Evolutionary conservation across 2,888 invertebrate genomes (phyloP).

Genomic region (Mimachlamys varia): DNA sequence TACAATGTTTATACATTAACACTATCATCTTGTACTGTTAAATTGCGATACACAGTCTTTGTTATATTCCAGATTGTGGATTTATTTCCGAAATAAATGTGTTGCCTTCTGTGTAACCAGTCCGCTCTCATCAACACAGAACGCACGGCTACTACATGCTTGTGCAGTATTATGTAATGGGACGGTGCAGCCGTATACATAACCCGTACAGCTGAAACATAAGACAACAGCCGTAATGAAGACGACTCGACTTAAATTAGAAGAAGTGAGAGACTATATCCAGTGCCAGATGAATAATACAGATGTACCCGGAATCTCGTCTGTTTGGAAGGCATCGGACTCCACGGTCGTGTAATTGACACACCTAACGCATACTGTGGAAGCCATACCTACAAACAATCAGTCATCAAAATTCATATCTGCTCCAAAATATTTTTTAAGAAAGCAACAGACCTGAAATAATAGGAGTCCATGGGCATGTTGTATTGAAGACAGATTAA

Average conservation of each 20-base stretch:
- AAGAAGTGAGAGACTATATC: background rate
- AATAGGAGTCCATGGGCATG: background rate
- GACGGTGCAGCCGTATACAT: background rate
- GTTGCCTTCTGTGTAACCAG: no score
- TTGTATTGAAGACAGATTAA: background rate
- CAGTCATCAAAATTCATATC: background rate
- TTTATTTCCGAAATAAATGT: no score
- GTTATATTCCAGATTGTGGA: no score
- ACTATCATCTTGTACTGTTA: no score
- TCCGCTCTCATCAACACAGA: background rate
- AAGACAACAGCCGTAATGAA: background rate
- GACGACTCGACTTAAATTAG: slow-evolving; percentile 27
- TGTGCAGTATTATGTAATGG: background rate
- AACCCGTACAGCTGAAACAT: background rate
- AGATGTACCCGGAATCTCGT: background rate
- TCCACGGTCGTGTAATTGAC: background rate
- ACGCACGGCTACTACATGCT: background rate
- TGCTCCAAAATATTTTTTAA: background rate
- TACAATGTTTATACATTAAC: no score
- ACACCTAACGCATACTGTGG: background rate
- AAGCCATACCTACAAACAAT: background rate
- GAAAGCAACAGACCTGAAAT: background rate
- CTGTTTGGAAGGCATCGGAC: background rate
- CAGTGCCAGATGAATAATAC: slow-evolving; percentile 12
- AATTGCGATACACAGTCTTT: no score